Conservation (phyloP, 2,797 vertebrate species). For the Enoplosus armatus region DNA sequence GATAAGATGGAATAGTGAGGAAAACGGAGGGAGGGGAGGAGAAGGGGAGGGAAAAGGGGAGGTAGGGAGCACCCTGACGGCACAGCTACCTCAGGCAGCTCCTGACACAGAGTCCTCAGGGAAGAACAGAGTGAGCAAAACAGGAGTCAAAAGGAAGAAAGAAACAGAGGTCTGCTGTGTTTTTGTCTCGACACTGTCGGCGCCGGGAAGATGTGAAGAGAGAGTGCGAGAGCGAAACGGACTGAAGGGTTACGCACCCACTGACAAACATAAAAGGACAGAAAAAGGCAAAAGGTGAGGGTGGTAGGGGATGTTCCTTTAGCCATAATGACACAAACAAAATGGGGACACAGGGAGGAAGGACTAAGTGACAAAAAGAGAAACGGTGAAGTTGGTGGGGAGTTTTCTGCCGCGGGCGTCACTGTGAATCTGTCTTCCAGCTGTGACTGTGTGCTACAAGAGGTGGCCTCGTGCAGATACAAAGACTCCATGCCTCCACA, state of each 20-base stretch:
- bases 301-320: not conserved
- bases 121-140: conserved; percentile 42
- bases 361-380: conserved; percentile 9
- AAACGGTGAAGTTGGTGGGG: not conserved
- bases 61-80: conserved; percentile 22
- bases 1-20: conserved; percentile 59
- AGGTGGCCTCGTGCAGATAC: conserved; percentile 17
- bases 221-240: not conserved
- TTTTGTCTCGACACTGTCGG: conserved; percentile 18
- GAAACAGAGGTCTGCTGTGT: conserved; percentile 11
- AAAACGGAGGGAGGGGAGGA: conserved; percentile 32
- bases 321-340: conserved; percentile 19
- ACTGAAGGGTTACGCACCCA: not conserved
- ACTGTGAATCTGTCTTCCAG: conserved; percentile 41
- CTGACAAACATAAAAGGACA: conserved; percentile 11
- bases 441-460: conserved; percentile 29
- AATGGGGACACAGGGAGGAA: not conserved
- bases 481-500: not conserved
- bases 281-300: not conserved
- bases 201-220: not conserved
- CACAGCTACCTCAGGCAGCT: conserved; percentile 45
- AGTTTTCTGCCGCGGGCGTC: conserved; percentile 23
- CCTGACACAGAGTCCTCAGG: conserved; percentile 38
- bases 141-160: conserved; percentile 28
- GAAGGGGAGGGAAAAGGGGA: not conserved